phyloP scores from a whole-genome alignment of 2,113 vertebrate species.

The Phyllostomus hastatus region DNA sequence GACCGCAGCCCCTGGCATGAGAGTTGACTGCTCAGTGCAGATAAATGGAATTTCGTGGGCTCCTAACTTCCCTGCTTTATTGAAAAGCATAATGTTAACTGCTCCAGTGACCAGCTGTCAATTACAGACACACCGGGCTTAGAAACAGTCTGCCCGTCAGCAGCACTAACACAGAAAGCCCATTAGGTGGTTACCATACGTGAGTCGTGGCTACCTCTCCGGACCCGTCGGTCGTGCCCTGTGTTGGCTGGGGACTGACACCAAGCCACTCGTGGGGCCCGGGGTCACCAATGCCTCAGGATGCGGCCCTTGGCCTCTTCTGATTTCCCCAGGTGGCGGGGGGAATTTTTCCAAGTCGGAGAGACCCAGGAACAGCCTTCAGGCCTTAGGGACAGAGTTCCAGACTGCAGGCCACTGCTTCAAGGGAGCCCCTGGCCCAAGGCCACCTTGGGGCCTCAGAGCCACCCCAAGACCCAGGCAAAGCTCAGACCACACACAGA shows the following conservation, averaged over 20 bases:
- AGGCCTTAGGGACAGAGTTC: background rate
- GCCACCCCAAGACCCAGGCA: background rate
- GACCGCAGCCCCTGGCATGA: constrained; percentile 69
- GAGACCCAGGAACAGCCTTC: background rate
- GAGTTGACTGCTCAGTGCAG: constrained; percentile 71
- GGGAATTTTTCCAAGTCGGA: background rate
- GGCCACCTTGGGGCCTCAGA: background rate
- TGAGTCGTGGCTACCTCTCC: background rate
- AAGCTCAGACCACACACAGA: background rate
- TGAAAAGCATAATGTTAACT: constrained; percentile 79
- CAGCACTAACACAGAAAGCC: constrained; percentile 16
- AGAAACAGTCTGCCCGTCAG: constrained; percentile 75
- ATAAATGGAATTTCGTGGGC: constrained; percentile 74
- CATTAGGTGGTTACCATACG: background rate
- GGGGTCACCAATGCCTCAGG: background rate
- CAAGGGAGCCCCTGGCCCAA: background rate
- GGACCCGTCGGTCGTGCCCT: background rate
- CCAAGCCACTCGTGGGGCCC: background rate
- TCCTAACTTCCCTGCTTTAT: constrained; percentile 76
- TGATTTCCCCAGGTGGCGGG: background rate
- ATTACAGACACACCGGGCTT: constrained; percentile 63
- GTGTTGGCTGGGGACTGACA: background rate
- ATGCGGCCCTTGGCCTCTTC: background rate
- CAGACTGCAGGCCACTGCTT: background rate
- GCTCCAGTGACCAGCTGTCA: constrained; percentile 74